Evolutionary conservation across 2,113 vertebrate species (phyloP).

Genomic region (cat (Felis catus)): F.catus_Fca126_mat1.0 CM031416.1:60595501-60596000

Average conservation of each 20-base stretch:
- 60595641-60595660: not conserved
- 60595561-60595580: not conserved
- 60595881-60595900: not conserved
- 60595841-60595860: not conserved
- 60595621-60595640: not conserved
- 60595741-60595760: not conserved
- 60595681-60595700: not conserved
- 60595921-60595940: not conserved
- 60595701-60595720: not conserved
- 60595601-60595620: not conserved
- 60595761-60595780: not conserved
- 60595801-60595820: not conserved
- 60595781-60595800: not conserved
- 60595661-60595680: not conserved
- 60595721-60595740: not conserved
- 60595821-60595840: not conserved
- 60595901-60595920: not conserved
- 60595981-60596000: too few relatives aligned
- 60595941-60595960: not conserved
- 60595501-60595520: not conserved
- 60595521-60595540: not conserved
- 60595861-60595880: not conserved
- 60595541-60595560: not conserved
- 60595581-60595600: not conserved
- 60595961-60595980: not conserved